Conservation (phyloP, 2,888 invertebrate species). For the Heliothis peltigera region DNA sequence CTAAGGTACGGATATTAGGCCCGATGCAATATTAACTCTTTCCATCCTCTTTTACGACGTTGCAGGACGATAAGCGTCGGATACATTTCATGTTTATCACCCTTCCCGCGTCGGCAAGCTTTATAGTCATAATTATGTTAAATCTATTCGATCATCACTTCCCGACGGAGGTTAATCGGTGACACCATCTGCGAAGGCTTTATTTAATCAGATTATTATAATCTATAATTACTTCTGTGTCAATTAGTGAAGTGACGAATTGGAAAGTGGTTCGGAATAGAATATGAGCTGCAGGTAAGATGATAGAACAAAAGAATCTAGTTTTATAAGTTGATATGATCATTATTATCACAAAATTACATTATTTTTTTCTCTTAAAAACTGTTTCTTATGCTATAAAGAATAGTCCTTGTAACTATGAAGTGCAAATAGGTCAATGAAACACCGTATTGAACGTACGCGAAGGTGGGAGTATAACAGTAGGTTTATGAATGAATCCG, state of each 20-base stretch:
- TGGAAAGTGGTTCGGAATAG: neutral
- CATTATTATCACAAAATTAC: neutral
- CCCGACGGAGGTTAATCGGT: constrained; percentile 29
- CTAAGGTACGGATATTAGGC: neutral
- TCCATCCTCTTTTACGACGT: constrained; percentile 35
- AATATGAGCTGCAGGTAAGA: neutral
- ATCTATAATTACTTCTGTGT: constrained; percentile 22
- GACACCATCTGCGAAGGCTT: constrained; percentile 22
- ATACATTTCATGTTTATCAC: constrained; percentile 24
- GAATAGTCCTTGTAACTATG: neutral
- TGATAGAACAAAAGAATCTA: constrained; percentile 23
- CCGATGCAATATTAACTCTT: constrained; percentile 16
- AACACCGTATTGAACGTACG: neutral
- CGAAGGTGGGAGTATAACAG: neutral
- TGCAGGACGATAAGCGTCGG: constrained; percentile 18
- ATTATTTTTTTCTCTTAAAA: neutral
- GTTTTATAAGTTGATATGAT: neutral
- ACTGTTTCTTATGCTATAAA: neutral
- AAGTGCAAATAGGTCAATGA: neutral
- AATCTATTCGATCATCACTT: constrained; percentile 32
- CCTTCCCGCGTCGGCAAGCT: neutral
- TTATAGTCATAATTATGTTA: constrained; percentile 36
- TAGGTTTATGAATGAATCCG: constrained; percentile 15
- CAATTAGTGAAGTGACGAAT: constrained; percentile 8
- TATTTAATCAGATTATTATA: constrained; percentile 34